Percentiles rank a stretch among this genome's conserved stretches.
Evolutionary conservation across 2,888 invertebrate genomes (phyloP).

Genomic region (Magallana nippona): DNA sequence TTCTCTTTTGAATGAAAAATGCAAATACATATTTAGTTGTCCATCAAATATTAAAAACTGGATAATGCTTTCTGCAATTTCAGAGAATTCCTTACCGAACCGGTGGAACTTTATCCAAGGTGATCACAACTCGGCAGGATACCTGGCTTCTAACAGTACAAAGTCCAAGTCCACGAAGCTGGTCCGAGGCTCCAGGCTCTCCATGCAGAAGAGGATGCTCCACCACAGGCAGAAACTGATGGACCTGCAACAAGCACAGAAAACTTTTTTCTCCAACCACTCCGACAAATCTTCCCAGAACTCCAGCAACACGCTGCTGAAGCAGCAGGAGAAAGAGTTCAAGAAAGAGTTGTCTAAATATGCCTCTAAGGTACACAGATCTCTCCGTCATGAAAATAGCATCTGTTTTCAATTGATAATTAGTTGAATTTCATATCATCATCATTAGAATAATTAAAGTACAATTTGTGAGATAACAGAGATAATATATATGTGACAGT

Average conservation of each 20-base stretch:
- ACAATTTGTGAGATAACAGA: too few species aligned
- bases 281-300: conserved; percentile 53
- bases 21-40: too few species aligned
- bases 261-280: conserved; percentile 62
- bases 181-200: conserved; percentile 72
- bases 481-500: too few species aligned
- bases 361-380: conserved; percentile 81
- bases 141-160: conserved; percentile 82
- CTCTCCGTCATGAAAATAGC: too few species aligned
- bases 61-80: background rate
- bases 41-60: too few species aligned
- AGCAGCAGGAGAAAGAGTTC: conserved; percentile 83
- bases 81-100: conserved; percentile 76
- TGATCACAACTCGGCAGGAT: conserved; percentile 43
- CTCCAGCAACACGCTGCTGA: conserved; percentile 75
- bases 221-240: conserved; percentile 86
- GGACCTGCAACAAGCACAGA: conserved; percentile 84
- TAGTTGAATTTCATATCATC: too few species aligned
- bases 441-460: too few species aligned
- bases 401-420: too few species aligned
- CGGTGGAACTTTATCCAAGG: conserved; percentile 96
- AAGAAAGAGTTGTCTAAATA: conserved; percentile 85
- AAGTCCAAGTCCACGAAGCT: conserved; percentile 65
- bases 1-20: too few species aligned
- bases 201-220: conserved; percentile 86